Base-by-base conservation (phyloP, 2,797 vertebrate genomes). In the Lindbergichthys nudifrons region DNA sequence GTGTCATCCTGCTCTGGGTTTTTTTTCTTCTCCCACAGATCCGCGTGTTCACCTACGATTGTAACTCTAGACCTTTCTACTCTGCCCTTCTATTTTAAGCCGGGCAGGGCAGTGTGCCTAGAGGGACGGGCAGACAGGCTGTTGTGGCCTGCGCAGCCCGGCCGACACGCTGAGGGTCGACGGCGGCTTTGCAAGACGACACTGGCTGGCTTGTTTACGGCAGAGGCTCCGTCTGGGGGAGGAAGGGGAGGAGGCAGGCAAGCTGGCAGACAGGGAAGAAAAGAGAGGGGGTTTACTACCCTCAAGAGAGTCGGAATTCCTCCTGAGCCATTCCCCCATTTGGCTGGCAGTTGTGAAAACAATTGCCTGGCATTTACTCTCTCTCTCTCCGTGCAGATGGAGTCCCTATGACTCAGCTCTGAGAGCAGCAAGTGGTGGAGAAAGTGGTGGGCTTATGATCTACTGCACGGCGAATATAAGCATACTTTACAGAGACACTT, bases 331-430 rank as follows among this genome's bases (percentile, higher is more conserved):
- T 93, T 94, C 87, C 91, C 92, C 91, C 93, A 93, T 95, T 95
- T 95, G 94, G 92, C 92, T 94, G 92, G 92, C 94, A 95, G 90
- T 95, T 94, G 93, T 94, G 93, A 95, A 95, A 95, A 94, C 93
- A 94, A 92, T 94, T 94, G 94, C 86, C 83, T 92, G 90, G 93
- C 93, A 91, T 93, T 94, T 91, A 91, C 91, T 89, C 89, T 88
- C 81, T 77, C 68, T 75, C 68, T 75, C 67, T 78, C 19, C 72
- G 83, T 92, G 87, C 91, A 81, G 90, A 92, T 94, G 91, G 74
- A 91, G 90, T 92, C 88, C 85, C 88, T 87, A 92, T 93, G 93
- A 94, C 89, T 94, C 93, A 92, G 91, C 93, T 90, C 71, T 81
- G 81, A 83, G 92, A 92, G 88, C 88, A 89, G 92, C 88, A 85